Evolutionary conservation across 1,140 invertebrate species (phyloP).

Genomic region (Pseudoatta argentina): DNA sequence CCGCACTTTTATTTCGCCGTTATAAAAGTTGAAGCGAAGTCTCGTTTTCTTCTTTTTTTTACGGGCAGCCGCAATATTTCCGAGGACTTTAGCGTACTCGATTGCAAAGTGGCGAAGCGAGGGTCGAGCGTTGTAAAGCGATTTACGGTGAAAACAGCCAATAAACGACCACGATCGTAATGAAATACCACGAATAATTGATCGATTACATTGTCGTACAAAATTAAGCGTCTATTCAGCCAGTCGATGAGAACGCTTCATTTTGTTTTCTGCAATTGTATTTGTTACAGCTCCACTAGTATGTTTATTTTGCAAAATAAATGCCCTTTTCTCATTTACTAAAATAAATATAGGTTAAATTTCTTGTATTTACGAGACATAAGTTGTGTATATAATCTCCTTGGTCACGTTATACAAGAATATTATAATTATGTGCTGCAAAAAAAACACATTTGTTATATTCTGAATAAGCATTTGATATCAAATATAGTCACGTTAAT

Average conservation of each 20-base stretch:
- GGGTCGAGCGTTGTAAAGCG: conserved; percentile 64
- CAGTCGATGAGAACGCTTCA: conserved; percentile 7
- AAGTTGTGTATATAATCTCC: background rate
- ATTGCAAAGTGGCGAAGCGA: conserved; percentile 56
- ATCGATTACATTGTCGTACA: conserved; percentile 25
- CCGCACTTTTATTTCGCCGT: conserved; percentile 74
- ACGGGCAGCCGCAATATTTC: conserved; percentile 74
- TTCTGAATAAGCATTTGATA: conserved; percentile 8
- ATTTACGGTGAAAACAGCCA: conserved; percentile 77
- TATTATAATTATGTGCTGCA: background rate
- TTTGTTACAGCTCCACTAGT: background rate
- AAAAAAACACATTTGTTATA: background rate
- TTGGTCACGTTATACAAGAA: background rate
- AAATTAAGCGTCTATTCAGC: conserved; percentile 41
- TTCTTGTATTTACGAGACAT: background rate
- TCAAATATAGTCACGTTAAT: conserved; percentile 41
- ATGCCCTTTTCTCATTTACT: background rate
- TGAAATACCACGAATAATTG: conserved; percentile 57
- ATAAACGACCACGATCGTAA: conserved; percentile 66
- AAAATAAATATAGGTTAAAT: background rate
- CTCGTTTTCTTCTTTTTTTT: conserved; percentile 65
- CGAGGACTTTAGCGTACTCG: conserved; percentile 75
- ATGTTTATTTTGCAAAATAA: background rate
- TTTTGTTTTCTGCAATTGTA: background rate
- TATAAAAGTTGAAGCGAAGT: conserved; percentile 73